Evolutionary conservation across 2,113 vertebrate genomes (phyloP), one percentile per base, ranked within the genome.

Genomic region (Caracal caracal): DNA sequence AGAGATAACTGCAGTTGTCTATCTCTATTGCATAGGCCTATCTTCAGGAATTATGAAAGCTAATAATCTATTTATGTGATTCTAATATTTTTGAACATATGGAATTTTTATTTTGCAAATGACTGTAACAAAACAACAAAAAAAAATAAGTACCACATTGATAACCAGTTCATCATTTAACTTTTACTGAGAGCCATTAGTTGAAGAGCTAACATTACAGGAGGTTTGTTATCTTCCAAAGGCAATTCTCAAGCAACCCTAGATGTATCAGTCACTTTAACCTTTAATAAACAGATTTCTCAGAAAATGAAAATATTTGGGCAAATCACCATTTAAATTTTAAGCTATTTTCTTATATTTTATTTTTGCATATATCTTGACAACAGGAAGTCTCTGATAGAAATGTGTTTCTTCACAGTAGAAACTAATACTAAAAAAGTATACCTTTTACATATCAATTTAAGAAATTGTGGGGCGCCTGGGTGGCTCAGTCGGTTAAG

Each of bases 361-460:
- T 49, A 61, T 37, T 88, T 86, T 93, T 95, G 63, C 65, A 81
- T 96, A 82, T 84, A 76, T 93, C 68, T 84, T 90, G 56, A 93
- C 13, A 86, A 79, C 7, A 95, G 43, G 22, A 86, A 93, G 12
- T 95, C 40, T 93, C 65, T 80, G 84, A 94, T 43, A 89, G 22
- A 94, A 83, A 75, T 86, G 37, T 71, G 17, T 92, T 92, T 81
- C 4, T 16, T 83, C 53, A 71, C 37, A 94, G n/a, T 78, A 81
- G 71, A 96, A 92, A 91, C n/a, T 51, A 95, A 93, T 91, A 84
- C 7, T 78, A 47, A 91, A 94, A 96, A 86, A 79, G 65, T 82
- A 90, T 37, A 86, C 63, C 0, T 65, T 2, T 89, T 90, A 95
- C 85, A 94, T 63, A n/a, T 73, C 49, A 94, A 59, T 95, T 92